Evolutionary conservation across 2,888 invertebrate species (phyloP).

Genomic region (Synanthedon formicaeformis): DNA sequence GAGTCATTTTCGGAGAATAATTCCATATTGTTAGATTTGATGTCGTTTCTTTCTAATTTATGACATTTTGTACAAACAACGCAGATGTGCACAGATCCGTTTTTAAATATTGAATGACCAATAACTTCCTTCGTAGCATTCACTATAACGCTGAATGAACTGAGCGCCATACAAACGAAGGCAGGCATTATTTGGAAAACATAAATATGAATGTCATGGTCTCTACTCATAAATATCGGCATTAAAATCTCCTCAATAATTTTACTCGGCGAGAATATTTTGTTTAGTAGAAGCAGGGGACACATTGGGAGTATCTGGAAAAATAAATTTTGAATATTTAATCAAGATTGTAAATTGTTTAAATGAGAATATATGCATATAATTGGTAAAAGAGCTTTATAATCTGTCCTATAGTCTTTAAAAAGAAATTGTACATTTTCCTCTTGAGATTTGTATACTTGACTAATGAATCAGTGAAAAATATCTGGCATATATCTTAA

Average conservation of each 20-base stretch:
- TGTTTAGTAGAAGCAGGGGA: slow-evolving; percentile 40
- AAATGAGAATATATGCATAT: no score
- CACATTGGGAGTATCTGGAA: slow-evolving; percentile 47
- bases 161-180: slow-evolving; percentile 45
- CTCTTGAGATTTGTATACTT: no score
- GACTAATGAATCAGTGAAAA: no score
- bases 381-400: no score
- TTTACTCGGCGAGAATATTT: slow-evolving; percentile 42
- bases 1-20: slow-evolving; percentile 25
- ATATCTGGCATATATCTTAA: no score
- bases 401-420: no score
- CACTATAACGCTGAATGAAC: slow-evolving; percentile 25
- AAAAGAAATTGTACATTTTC: no score
- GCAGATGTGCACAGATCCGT: slow-evolving; percentile 23
- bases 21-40: slow-evolving; percentile 13
- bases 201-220: slow-evolving; percentile 29
- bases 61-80: slow-evolving; percentile 47
- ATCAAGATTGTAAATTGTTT: not conserved
- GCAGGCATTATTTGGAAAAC: slow-evolving; percentile 30
- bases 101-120: slow-evolving; percentile 34
- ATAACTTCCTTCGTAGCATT: slow-evolving; percentile 10
- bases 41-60: slow-evolving; percentile 6
- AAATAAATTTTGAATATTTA: not conserved
- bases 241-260: slow-evolving; percentile 51
- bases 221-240: slow-evolving; percentile 43